Evolutionary conservation across 2,888 invertebrate species (phyloP).

Genomic region (Nomada fucata): DNA sequence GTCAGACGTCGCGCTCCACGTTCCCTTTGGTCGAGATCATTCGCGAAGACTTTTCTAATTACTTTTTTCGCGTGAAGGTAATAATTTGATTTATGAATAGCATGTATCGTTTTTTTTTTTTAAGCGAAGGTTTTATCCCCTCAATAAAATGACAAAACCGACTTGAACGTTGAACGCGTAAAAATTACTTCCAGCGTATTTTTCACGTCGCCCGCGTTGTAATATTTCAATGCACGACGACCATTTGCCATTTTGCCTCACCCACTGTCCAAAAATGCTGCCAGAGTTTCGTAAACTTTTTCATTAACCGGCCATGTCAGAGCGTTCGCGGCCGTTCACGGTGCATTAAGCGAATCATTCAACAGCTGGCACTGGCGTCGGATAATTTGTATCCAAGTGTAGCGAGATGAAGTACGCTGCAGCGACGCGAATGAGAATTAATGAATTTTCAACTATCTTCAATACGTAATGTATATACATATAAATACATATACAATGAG

Average conservation of each 20-base stretch:
- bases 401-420: constrained; percentile 48
- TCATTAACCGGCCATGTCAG: constrained; percentile 26
- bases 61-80: background rate
- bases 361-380: constrained; percentile 74
- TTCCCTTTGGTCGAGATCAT: background rate
- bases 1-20: background rate
- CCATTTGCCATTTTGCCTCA: constrained; percentile 12
- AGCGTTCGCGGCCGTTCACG: constrained; percentile 64
- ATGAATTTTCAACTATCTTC: constrained; percentile 72
- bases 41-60: background rate
- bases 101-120: background rate
- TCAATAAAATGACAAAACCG: background rate
- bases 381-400: constrained; percentile 75
- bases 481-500: too few relatives aligned
- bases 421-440: constrained; percentile 70
- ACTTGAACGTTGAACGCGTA: background rate
- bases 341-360: constrained; percentile 77
- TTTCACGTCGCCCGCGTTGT: background rate
- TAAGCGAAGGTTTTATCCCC: background rate
- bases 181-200: background rate
- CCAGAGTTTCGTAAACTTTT: constrained; percentile 44
- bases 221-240: background rate
- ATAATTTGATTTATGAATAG: background rate
- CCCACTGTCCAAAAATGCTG: background rate
- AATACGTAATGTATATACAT: too few relatives aligned